Base-by-base conservation (phyloP, 2,113 vertebrate species). In the Oncorhynchus clarkii region DNA sequence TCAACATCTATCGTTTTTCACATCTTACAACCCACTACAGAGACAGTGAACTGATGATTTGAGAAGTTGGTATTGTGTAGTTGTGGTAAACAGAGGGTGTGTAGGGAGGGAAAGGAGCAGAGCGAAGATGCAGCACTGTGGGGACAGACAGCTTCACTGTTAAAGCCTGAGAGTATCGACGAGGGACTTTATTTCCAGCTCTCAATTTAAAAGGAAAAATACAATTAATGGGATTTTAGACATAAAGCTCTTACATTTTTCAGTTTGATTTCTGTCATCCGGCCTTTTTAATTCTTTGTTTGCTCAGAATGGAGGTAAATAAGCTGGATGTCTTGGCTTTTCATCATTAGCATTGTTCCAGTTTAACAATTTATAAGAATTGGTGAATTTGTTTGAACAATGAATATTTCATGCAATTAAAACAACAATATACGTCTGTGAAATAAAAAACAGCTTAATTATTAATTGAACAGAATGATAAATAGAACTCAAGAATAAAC, bases 351-450 rank as follows among this genome's bases (percentile, higher is more conserved):
- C 90, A 93, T 93, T 93, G 93, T 93, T 93, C 89, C 88, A 90
- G 84, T 94, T 93, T 92, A 92, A 92, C 91, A 93, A 93, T 94
- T 93, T 93, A 92, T 92, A 92, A 90, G 88, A 89, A 89, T 90
- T 89, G 90, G 84, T 87, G 90, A 91, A 90, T 91, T 93, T 93
- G 89, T 93, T 88, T 74, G 85, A 85, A 82, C 86, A 76, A 92
- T 94, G 77, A 93, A 94, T 93, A 90, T 91, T 94, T 94, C 73
- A 94, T 92, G 88, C 87, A 89, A 91, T 92, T 92, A 90, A 89
- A 93, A 93, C 88, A 93, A 94, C 93, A 93, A 92, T 93, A 84
- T 74, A 89, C 90, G 79, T 86, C 88, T 20, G 68, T 49, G 70
- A 91, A 93, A 92, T 90, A 92, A 85, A 92, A 93, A 93, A 93